A percentile compares a stretch with the other conserved stretches of the same genome.
These are phyloP conservation scores for Planococcus citri DNA, from an alignment of 1,140 invertebrate species.

Conservation along the genomic window DNA sequence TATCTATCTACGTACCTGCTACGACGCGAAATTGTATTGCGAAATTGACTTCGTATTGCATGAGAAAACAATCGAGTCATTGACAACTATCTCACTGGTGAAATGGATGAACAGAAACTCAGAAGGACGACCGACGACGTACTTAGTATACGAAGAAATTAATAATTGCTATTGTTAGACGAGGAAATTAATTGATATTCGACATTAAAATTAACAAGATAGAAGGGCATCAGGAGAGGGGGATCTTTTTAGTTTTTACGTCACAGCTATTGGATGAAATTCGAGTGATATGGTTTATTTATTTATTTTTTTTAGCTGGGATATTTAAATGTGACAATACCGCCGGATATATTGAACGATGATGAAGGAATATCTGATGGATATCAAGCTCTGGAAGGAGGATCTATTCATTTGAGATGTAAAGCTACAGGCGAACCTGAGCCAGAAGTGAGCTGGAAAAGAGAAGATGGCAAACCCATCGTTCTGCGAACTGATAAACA, in stretches of 20 bases:
- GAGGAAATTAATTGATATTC: neutral
- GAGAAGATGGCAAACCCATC: conserved; percentile 69
- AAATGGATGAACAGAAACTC: no score
- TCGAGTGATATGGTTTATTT: neutral
- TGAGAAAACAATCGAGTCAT: no score
- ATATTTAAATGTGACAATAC: conserved; percentile 64
- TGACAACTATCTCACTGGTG: no score
- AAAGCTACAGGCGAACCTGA: conserved; percentile 66
- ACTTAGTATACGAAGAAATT: no score
- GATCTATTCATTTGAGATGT: conserved; percentile 50
- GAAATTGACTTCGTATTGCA: no score
- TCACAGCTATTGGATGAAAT: neutral
- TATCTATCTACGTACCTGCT: no score
- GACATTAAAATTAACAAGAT: no score
- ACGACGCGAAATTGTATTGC: no score
- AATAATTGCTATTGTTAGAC: no score
- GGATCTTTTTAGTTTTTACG: no score
- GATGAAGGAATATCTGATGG: conserved; percentile 47
- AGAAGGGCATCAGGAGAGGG: no score
- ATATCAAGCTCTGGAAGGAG: conserved; percentile 66
- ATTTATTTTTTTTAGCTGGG: conserved; percentile 40
- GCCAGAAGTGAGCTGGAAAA: conserved; percentile 71
- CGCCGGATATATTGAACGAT: conserved; percentile 64
- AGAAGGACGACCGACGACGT: no score
- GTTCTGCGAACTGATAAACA: conserved; percentile 38